A percentile compares a stretch with the other conserved stretches of the same genome.
These are phyloP conservation scores for Macaca mulatta DNA, from an alignment of 2,113 vertebrate genomes.

Conservation along the genomic window DNA sequence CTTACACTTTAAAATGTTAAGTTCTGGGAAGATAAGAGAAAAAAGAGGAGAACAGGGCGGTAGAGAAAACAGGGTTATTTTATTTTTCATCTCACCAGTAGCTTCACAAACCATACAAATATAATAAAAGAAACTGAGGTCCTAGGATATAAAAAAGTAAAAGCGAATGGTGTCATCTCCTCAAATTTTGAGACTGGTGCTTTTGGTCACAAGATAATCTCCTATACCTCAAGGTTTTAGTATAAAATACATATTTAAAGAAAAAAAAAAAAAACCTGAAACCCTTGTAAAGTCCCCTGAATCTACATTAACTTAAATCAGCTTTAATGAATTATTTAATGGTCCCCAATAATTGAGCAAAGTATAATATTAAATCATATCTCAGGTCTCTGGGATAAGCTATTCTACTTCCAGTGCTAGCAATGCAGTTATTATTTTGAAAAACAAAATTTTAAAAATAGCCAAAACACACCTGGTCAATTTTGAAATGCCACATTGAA, in stretches of 20 bases:
- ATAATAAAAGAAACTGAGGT: background rate
- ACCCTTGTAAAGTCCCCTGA: background rate
- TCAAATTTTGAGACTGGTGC: background rate
- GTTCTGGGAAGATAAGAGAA: background rate
- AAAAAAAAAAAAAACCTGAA: background rate
- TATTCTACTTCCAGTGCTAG: background rate
- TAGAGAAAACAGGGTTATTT: background rate
- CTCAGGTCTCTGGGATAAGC: background rate
- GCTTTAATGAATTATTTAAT: background rate
- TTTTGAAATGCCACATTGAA: background rate
- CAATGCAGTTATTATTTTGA: background rate
- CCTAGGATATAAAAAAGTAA: background rate
- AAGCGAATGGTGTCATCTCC: background rate
- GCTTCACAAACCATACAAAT: background rate
- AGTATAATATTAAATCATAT: background rate
- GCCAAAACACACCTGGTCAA: background rate
- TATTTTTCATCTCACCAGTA: background rate
- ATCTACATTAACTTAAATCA: background rate
- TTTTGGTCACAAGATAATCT: background rate
- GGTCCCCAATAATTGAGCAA: background rate
- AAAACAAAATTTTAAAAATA: background rate
- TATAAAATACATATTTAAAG: background rate
- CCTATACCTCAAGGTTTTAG: background rate
- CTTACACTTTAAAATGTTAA: background rate
- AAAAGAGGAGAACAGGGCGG: rapidly evolving